phyloP scores from a whole-genome alignment of 2,113 vertebrate genomes.

The Xiphophorus hellerii region DNA sequence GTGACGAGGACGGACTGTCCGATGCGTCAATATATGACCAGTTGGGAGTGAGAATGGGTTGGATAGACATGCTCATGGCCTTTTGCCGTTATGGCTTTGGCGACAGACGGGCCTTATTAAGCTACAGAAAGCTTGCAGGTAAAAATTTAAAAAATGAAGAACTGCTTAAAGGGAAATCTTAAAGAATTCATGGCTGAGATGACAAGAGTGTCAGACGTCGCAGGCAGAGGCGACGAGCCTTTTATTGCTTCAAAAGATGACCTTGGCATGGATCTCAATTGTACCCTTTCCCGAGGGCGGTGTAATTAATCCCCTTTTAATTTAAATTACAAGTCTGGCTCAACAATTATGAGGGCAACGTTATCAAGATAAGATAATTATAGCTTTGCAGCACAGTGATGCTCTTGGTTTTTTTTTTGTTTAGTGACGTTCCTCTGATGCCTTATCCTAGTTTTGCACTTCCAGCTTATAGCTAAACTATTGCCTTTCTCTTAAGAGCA shows the following conservation, averaged over 20 bases:
- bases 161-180: neutral
- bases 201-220: neutral
- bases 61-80: too few species aligned
- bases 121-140: neutral
- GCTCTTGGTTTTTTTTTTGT: neutral
- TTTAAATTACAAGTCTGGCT: neutral
- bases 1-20: too few species aligned
- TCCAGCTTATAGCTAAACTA: neutral
- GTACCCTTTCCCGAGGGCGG: neutral
- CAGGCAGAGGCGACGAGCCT: neutral
- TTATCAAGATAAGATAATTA: neutral
- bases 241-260: conserved; percentile 1
- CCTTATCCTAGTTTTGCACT: neutral
- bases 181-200: neutral
- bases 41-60: too few species aligned
- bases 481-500: neutral
- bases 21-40: too few species aligned
- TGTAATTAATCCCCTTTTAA: neutral
- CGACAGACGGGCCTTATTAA: neutral
- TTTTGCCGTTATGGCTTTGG: too few species aligned
- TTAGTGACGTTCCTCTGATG: neutral
- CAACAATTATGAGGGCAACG: neutral
- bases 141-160: too few species aligned
- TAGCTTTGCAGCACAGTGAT: neutral
- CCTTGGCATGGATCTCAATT: neutral